Conservation (phyloP, 2,888 invertebrate genomes). For the Odontocerum albicorne region DNA sequence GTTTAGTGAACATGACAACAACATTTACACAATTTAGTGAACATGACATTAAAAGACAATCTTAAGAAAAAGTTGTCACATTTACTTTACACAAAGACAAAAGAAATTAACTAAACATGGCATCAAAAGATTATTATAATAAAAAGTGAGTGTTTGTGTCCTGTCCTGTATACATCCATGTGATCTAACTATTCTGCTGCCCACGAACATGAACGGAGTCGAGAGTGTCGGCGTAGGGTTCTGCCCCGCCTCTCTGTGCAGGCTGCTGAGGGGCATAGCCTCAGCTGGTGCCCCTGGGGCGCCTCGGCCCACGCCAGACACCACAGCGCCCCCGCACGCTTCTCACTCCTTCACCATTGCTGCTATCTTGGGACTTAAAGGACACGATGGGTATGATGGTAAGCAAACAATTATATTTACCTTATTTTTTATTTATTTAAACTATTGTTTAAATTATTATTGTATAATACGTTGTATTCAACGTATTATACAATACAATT, state of each 20-base stretch:
- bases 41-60: too few relatives aligned
- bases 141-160: neutral
- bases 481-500: too few relatives aligned
- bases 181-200: slow-evolving; percentile 29
- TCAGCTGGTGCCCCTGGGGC: slow-evolving; percentile 34
- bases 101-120: too few relatives aligned
- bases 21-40: too few relatives aligned
- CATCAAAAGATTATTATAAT: too few relatives aligned
- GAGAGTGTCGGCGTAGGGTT: slow-evolving; percentile 40
- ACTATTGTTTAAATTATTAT: too few relatives aligned
- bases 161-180: slow-evolving; percentile 17
- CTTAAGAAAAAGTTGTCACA: too few relatives aligned
- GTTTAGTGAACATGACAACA: too few relatives aligned
- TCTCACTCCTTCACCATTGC: slow-evolving; percentile 83
- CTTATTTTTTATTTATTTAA: too few relatives aligned
- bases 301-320: slow-evolving; percentile 29
- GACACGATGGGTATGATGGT: slow-evolving; percentile 41
- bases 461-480: too few relatives aligned
- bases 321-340: slow-evolving; percentile 16
- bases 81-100: too few relatives aligned
- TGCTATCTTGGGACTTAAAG: slow-evolving; percentile 78
- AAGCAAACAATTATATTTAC: neutral
- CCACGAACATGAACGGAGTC: slow-evolving; percentile 39
- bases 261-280: slow-evolving; percentile 34
- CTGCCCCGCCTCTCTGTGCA: slow-evolving; percentile 37